These are phyloP conservation scores for Elaeidobius kamerunicus DNA, from an alignment of 2,888 invertebrate species.

Conservation along the genomic window DNA sequence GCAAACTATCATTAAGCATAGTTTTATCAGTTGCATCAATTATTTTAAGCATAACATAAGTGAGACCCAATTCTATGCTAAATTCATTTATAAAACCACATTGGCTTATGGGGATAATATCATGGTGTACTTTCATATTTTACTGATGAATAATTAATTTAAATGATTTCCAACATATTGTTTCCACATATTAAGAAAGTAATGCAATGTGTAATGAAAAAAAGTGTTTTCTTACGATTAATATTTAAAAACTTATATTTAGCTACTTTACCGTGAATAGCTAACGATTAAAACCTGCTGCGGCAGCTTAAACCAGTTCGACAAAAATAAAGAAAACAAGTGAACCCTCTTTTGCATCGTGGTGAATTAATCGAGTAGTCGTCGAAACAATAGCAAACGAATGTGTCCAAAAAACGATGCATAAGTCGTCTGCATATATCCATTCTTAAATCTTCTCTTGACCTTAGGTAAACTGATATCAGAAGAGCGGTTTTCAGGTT, in stretches of 20 bases:
- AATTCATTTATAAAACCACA: too few species aligned
- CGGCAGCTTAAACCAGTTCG: conserved; percentile 1
- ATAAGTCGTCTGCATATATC: conserved; percentile 14
- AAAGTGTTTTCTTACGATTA: not conserved
- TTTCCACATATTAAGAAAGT: too few species aligned
- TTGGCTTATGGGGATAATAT: too few species aligned
- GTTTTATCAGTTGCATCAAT: too few species aligned
- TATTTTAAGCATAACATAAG: too few species aligned
- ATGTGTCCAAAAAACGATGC: conserved; percentile 11
- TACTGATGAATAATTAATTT: too few species aligned
- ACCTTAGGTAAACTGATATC: conserved; percentile 42
- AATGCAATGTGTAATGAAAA: too few species aligned
- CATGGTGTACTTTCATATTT: too few species aligned
- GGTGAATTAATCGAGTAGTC: not conserved
- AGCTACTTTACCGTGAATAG: not conserved
- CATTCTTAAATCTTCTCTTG: conserved; percentile 38
- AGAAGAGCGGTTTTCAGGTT: conserved; percentile 37
- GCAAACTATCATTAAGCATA: too few species aligned
- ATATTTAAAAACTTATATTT: not conserved
- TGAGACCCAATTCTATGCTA: too few species aligned
- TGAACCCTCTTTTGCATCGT: conserved; percentile 4
- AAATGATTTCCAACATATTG: not conserved
- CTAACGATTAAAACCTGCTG: not conserved
- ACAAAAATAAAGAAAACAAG: conserved; percentile 1
- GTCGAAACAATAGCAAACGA: conserved; percentile 8